phyloP scores from a whole-genome alignment of 2,888 invertebrate genomes.

The Spicauda simplicius region DNA sequence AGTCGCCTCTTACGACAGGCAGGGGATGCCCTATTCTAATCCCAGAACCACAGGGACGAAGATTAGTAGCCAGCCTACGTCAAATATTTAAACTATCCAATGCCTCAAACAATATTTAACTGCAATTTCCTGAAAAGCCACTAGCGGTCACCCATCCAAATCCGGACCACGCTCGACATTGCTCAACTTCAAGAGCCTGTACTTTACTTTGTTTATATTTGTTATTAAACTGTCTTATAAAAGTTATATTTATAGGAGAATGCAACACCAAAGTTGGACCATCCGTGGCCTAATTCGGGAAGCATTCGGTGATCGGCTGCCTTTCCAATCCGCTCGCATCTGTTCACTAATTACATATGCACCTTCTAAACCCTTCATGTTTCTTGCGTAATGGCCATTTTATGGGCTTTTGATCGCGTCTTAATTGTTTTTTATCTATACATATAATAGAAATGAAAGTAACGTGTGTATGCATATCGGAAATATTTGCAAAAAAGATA shows the following conservation, averaged over 20 bases:
- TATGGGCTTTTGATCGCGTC: background rate
- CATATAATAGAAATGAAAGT: no score
- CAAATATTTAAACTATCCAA: no score
- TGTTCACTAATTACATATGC: conserved; percentile 25
- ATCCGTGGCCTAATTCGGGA: conserved; percentile 18
- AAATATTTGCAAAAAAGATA: no score
- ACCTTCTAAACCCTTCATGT: conserved; percentile 26
- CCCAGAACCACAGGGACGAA: no score
- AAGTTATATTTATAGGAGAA: background rate
- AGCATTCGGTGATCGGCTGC: conserved; percentile 13
- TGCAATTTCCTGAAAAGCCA: no score
- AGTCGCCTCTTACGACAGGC: no score
- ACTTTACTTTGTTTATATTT: no score
- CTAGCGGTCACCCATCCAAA: no score
- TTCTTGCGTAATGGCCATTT: conserved; percentile 10
- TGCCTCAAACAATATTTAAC: no score
- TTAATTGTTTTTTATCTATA: background rate
- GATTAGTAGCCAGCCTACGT: no score
- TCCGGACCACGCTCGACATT: background rate
- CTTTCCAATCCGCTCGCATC: conserved; percentile 23
- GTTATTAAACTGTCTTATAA: background rate
- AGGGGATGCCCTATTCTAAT: no score
- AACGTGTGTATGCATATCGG: no score
- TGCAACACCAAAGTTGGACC: conserved; percentile 12
- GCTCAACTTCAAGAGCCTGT: background rate